These are phyloP conservation scores for Carcinoscorpius rotundicauda DNA, from an alignment of 1,140 invertebrate species.

Conservation along the genomic window DNA sequence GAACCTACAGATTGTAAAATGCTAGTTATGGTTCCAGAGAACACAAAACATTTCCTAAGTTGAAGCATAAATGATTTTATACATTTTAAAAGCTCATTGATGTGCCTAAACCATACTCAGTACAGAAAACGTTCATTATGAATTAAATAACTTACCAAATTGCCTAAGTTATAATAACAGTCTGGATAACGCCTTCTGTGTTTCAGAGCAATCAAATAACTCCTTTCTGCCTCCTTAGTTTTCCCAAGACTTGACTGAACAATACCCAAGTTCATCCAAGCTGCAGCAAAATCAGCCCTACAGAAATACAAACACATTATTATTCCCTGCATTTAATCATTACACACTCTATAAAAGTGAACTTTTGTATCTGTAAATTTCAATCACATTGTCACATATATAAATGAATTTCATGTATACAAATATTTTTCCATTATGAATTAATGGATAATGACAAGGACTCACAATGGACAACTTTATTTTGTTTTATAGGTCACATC, in stretches of 20 bases:
- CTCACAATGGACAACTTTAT: too few relatives aligned
- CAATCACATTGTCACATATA: slow-evolving; percentile 4
- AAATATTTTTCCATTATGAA: too few relatives aligned
- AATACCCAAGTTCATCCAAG: slow-evolving; percentile 97
- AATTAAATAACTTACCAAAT: slow-evolving; percentile 50
- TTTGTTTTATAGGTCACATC: too few relatives aligned
- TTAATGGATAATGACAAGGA: too few relatives aligned
- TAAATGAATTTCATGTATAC: too few relatives aligned
- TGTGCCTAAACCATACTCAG: neutral
- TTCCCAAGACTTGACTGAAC: slow-evolving; percentile 62
- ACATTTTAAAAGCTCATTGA: slow-evolving; percentile 3
- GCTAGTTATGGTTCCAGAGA: too few relatives aligned
- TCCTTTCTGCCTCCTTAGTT: slow-evolving; percentile 54
- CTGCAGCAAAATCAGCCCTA: slow-evolving; percentile 77
- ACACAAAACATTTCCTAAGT: too few relatives aligned
- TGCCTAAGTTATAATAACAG: slow-evolving; percentile 88
- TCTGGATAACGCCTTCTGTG: slow-evolving; percentile 73
- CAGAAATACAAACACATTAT: slow-evolving; percentile 21
- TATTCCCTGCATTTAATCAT: neutral
- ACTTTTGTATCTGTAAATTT: neutral
- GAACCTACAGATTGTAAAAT: too few relatives aligned
- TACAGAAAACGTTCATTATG: neutral
- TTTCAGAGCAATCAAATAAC: slow-evolving; percentile 55
- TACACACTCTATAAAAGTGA: too few relatives aligned
- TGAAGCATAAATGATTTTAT: slow-evolving; percentile 1